Evolutionary conservation across 2,888 invertebrate species (phyloP).

Genomic region (Lasioglossum zephyrum): DNA sequence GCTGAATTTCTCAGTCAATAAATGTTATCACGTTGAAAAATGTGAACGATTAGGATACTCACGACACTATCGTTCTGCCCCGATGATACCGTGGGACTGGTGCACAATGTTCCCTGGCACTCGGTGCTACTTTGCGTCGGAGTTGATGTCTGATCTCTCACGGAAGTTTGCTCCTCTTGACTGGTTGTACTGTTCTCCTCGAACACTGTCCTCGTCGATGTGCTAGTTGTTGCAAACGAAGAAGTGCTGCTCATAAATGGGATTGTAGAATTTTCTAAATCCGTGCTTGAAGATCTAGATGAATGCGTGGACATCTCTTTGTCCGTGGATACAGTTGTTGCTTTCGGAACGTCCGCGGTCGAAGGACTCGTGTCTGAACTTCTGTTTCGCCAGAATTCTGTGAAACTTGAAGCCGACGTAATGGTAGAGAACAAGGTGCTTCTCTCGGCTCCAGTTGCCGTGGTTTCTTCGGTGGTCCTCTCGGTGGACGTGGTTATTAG

Average conservation of each 20-base stretch:
- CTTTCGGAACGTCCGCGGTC: slow-evolving; percentile 36
- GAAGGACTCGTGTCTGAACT: slow-evolving; percentile 44
- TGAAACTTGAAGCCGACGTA: slow-evolving; percentile 29
- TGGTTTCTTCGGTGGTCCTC: slow-evolving; percentile 10
- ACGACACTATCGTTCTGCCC: slow-evolving; percentile 56
- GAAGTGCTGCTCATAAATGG: slow-evolving; percentile 27
- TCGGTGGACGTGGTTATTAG: slow-evolving; percentile 15
- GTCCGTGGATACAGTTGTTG: slow-evolving; percentile 27
- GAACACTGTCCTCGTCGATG: slow-evolving; percentile 1
- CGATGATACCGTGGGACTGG: slow-evolving; percentile 42
- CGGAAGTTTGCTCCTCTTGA: slow-evolving; percentile 27
- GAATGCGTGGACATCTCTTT: slow-evolving; percentile 26
- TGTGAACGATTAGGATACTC: slow-evolving; percentile 1
- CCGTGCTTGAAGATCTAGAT: slow-evolving; percentile 35
- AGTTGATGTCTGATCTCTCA: slow-evolving; percentile 19
- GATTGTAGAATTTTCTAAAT: slow-evolving; percentile 42
- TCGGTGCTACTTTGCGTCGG: slow-evolving; percentile 22
- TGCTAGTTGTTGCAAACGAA: slow-evolving; percentile 18
- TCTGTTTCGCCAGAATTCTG: slow-evolving; percentile 49
- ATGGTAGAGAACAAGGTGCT: slow-evolving; percentile 10
- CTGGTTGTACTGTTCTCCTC: slow-evolving; percentile 24
- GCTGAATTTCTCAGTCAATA: background rate
- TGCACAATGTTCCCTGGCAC: slow-evolving; percentile 56
- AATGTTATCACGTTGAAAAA: background rate
- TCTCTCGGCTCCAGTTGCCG: background rate